Base-by-base conservation (phyloP, 2,888 invertebrate genomes). In the Drosophila putrida region DNA sequence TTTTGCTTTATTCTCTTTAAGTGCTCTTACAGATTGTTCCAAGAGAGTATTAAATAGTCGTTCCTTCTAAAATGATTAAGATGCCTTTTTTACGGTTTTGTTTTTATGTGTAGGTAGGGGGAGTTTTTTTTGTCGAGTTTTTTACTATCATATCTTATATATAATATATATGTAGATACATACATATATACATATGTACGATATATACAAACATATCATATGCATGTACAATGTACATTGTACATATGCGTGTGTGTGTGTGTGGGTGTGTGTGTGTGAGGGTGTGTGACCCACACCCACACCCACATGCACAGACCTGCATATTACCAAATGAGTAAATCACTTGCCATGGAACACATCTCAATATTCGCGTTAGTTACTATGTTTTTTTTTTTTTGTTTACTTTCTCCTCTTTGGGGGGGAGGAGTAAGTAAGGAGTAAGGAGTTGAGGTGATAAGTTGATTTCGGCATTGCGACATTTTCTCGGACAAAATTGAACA, bases 321-420 rank as follows among this genome's bases (percentile, higher is more conserved):
- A 85, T 58, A 76, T 79, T 73, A 71, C 62, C 53, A 46, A 66
- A 72, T 65, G 73, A 80, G 78, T 83, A 86, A 82, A 80, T 86
- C 84, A 80, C 83, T 72, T 67, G 64, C 35, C 55, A 54, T 51
- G 43, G 64, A 61, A 67, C 71, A 71, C 58, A 80, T 82, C 80
- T 85, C 82, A 81, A 85, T 73, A 85, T 85, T 85, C 80, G 66
- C 80, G 75, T 73, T 51, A 49, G 46, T 53, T 47, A 39, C 47
- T 44, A 38, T 47, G n/a, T 36, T 5, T 39, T 49, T 58, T 44
- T 13, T 36, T 5, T 39, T 31, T 58, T 57, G n/a, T n/a, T n/a
- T n/a, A n/a, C 31, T 50, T 51, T 60, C 20, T 43, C 31, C 36
- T 60, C 46, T 43, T 64, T 25, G 6, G 20, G 10, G 13, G 6